Evolutionary conservation across 2,888 invertebrate genomes (phyloP).

Genomic region (Azorinus chamasolen): DNA sequence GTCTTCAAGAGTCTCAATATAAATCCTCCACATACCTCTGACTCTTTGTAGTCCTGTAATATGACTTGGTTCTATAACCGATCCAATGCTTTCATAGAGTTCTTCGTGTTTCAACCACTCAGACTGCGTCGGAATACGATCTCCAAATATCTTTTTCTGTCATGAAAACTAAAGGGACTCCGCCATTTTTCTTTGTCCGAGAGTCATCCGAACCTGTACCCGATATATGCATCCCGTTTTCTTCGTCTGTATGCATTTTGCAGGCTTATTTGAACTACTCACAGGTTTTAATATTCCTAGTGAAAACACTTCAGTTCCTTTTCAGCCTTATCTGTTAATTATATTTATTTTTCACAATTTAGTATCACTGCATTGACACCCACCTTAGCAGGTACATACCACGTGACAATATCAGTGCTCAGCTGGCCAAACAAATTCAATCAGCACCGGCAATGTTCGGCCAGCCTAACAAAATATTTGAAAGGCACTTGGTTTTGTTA

Average conservation of each 20-base stretch:
- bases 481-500: no score
- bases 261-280: no score
- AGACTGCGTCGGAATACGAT: neutral
- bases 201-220: no score
- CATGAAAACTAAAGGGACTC: constrained; percentile 10
- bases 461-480: no score
- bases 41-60: constrained; percentile 18
- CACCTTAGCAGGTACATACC: neutral
- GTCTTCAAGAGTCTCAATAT: constrained; percentile 17
- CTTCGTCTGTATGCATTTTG: no score
- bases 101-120: constrained; percentile 8
- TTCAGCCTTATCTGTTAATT: neutral
- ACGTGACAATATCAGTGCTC: no score
- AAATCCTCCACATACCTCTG: constrained; percentile 19
- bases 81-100: neutral
- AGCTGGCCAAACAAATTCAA: no score
- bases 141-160: constrained; percentile 8
- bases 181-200: neutral
- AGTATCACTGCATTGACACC: neutral
- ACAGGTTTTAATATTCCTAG: no score
- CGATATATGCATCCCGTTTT: no score
- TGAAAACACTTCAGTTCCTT: no score
- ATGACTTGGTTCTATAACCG: constrained; percentile 5
- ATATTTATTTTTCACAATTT: neutral
- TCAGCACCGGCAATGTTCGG: no score